A percentile compares a stretch with the other conserved stretches of the same genome.
Conservation (phyloP, 2,113 vertebrate species). For the Oreotrochilus melanogaster region DNA sequence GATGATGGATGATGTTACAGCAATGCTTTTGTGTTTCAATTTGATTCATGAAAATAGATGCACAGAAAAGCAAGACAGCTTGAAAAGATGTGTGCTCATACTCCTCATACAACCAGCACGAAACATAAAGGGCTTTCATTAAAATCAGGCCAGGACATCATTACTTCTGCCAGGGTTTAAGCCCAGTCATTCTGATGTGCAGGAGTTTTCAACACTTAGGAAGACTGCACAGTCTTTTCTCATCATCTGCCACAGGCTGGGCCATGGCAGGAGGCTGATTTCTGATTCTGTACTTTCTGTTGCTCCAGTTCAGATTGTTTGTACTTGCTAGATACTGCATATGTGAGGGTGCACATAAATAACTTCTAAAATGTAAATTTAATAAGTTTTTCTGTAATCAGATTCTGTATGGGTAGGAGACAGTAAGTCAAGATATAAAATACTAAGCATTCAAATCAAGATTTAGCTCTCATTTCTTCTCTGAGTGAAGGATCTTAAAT, state of each 20-base stretch:
- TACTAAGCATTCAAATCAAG: not conserved
- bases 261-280: not conserved
- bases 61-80: not conserved
- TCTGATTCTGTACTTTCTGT: not conserved
- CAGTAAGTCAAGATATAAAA: not conserved
- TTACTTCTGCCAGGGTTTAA: not conserved
- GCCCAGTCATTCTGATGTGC: not conserved
- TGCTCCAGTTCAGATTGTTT: not conserved
- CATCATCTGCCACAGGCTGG: accelerated
- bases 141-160: not conserved
- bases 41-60: not conserved
- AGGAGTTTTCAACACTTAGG: not conserved
- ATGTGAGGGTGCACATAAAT: not conserved
- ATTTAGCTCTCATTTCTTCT: not conserved
- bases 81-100: not conserved
- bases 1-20: not conserved
- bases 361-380: not conserved
- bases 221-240: not conserved
- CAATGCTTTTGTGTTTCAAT: not conserved
- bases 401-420: not conserved
- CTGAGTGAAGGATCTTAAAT: not conserved
- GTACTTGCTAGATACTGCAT: not conserved
- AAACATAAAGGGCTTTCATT: not conserved
- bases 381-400: not conserved
- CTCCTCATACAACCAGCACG: not conserved